Percentiles rank a stretch among this genome's conserved stretches.
phyloP scores from a whole-genome alignment of 2,888 invertebrate genomes.

The Drosophila nigricruria region DNA sequence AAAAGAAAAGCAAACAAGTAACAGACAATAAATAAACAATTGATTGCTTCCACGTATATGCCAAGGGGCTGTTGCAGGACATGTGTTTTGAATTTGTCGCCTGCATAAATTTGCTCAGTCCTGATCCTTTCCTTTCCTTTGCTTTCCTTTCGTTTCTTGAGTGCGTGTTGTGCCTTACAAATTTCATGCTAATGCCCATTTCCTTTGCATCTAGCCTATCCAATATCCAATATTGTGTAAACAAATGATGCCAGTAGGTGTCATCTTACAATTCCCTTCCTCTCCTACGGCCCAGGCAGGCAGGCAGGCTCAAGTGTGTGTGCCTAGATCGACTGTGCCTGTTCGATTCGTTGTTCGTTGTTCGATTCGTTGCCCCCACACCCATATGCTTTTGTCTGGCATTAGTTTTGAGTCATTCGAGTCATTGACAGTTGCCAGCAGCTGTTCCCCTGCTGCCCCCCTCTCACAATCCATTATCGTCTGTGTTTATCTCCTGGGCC shows the following conservation, averaged over 20 bases:
- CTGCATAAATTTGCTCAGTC: slow-evolving; percentile 70
- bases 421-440: slow-evolving; percentile 70
- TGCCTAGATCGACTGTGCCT: slow-evolving; percentile 63
- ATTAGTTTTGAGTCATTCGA: slow-evolving; percentile 65
- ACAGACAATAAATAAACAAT: slow-evolving; percentile 78
- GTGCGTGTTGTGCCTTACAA: slow-evolving; percentile 79
- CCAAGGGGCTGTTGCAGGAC: slow-evolving; percentile 50
- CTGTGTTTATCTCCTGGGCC: slow-evolving; percentile 67
- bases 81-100: slow-evolving; percentile 79
- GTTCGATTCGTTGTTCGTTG: slow-evolving; percentile 61
- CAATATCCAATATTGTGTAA: slow-evolving; percentile 79
- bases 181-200: slow-evolving; percentile 75
- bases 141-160: slow-evolving; percentile 40
- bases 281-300: neutral
- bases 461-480: slow-evolving; percentile 56
- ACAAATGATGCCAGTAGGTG: slow-evolving; percentile 78
- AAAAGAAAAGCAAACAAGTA: slow-evolving; percentile 69
- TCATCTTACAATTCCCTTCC: slow-evolving; percentile 63
- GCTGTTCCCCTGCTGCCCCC: slow-evolving; percentile 48
- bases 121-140: slow-evolving; percentile 54
- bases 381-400: slow-evolving; percentile 5
- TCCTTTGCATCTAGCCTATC: slow-evolving; percentile 64
- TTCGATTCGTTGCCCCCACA: neutral
- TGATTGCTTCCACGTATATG: slow-evolving; percentile 55
- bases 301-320: slow-evolving; percentile 62